A percentile compares a stretch with the other conserved stretches of the same genome.
Evolutionary conservation across 2,113 vertebrate species (phyloP).

Genomic region (Podarcis raffonei): DNA sequence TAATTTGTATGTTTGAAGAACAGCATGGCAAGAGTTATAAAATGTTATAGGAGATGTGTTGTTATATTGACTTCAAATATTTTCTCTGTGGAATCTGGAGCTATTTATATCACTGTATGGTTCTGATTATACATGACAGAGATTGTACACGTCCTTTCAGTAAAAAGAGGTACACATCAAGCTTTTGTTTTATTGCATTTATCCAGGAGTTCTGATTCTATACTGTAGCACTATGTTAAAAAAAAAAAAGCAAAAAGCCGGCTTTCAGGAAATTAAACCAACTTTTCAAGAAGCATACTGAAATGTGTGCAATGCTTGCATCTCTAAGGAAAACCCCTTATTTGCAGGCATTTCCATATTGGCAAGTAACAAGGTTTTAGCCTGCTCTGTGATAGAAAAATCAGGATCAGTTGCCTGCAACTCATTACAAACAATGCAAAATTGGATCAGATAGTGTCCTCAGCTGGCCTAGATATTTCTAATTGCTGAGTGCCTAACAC

Average conservation of each 20-base stretch:
- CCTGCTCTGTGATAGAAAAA: background rate
- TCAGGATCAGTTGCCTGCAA: background rate
- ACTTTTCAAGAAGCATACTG: background rate
- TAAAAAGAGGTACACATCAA: slow-evolving; percentile 37
- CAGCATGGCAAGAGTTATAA: background rate
- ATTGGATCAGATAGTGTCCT: background rate
- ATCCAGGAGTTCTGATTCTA: slow-evolving; percentile 11
- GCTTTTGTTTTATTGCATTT: slow-evolving; percentile 23
- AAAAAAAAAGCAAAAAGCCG: background rate
- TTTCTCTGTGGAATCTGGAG: slow-evolving; percentile 28
- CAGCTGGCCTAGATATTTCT: background rate
- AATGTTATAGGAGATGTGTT: background rate
- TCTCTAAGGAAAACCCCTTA: background rate
- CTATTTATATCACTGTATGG: slow-evolving; percentile 34
- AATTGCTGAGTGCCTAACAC: background rate
- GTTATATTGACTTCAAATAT: slow-evolving; percentile 17
- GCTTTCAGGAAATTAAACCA: slow-evolving; percentile 20
- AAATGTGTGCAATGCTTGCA: background rate
- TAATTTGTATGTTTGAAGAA: slow-evolving; percentile 1
- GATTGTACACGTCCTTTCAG: slow-evolving; percentile 29
- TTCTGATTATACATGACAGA: slow-evolving; percentile 34
- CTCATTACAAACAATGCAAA: background rate
- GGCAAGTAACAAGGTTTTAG: background rate
- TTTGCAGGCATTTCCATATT: background rate
- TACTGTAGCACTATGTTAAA: background rate